These are phyloP conservation scores for Camponotus floridanus DNA, from an alignment of 1,140 invertebrate genomes.

Conservation along the genomic window DNA sequence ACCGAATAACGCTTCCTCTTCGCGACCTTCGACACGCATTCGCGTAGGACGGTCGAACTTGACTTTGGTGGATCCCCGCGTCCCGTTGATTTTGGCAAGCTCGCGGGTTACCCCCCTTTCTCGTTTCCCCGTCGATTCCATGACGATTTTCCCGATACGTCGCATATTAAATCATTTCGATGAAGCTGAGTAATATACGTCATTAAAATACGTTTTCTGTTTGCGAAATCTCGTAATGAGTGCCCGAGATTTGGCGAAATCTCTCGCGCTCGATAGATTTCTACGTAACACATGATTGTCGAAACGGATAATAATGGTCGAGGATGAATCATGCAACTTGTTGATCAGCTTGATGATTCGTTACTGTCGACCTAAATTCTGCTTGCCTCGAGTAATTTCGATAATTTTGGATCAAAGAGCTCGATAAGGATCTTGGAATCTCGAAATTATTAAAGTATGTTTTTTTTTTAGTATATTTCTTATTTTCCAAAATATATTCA, in stretches of 20 bases:
- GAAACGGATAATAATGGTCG: not conserved
- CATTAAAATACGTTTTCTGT: not conserved
- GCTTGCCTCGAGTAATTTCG: not conserved
- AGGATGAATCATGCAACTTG: not conserved
- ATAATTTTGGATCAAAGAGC: not conserved
- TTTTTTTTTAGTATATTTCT: not conserved
- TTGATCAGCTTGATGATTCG: not conserved
- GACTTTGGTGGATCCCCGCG: conserved; percentile 25
- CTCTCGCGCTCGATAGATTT: not conserved
- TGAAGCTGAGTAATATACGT: not conserved
- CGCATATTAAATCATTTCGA: not conserved
- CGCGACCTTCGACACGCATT: conserved; percentile 2
- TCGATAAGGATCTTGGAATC: not conserved
- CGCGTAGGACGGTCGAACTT: conserved; percentile 32
- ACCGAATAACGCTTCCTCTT: not conserved
- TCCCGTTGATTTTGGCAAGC: conserved; percentile 46
- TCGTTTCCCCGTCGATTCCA: not conserved
- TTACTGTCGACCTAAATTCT: not conserved
- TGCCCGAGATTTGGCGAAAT: not conserved
- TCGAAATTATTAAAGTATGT: not conserved
- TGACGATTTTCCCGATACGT: not conserved
- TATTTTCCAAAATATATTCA: not conserved
- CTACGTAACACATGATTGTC: not conserved
- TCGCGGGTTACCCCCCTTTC: not conserved
- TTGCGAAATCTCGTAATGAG: not conserved